phyloP scores from a whole-genome alignment of 1,140 invertebrate species.

The Episyrphus balteatus region DNA sequence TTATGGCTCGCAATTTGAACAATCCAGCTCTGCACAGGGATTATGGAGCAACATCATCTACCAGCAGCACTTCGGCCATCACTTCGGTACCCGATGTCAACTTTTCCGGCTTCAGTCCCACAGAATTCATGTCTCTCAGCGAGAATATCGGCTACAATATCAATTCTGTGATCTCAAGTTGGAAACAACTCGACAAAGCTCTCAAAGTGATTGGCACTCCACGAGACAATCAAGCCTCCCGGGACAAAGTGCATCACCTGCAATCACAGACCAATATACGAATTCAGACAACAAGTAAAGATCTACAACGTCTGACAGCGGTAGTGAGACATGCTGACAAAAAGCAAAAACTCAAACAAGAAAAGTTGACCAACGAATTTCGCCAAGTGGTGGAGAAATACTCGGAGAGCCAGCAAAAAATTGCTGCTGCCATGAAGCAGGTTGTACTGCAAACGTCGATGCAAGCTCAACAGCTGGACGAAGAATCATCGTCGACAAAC shows the following conservation, averaged over 20 bases:
- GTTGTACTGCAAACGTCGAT: constrained; percentile 45
- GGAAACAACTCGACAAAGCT: constrained; percentile 58
- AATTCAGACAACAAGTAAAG: constrained; percentile 58
- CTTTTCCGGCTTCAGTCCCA: constrained; percentile 54
- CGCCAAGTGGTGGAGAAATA: constrained; percentile 67
- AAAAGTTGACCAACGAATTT: constrained; percentile 70
- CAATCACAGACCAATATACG: constrained; percentile 66
- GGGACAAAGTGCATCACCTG: constrained; percentile 50
- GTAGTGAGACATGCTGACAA: constrained; percentile 58
- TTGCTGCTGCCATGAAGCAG: constrained; percentile 66
- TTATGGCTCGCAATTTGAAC: constrained; percentile 9
- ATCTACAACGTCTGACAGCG: constrained; percentile 57
- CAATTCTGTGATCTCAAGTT: constrained; percentile 59
- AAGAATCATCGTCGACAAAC: constrained; percentile 27
- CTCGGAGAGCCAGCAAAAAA: constrained; percentile 62
- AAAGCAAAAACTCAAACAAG: constrained; percentile 69
- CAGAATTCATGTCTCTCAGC: constrained; percentile 60
- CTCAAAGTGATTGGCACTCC: constrained; percentile 64
- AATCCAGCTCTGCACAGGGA: constrained; percentile 35
- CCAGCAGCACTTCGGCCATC: constrained; percentile 11
- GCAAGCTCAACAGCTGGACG: constrained; percentile 38
- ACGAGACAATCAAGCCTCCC: constrained; percentile 50
- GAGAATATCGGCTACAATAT: constrained; percentile 70
- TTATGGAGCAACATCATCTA: constrained; percentile 38
- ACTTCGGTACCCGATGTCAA: constrained; percentile 49